Evolutionary conservation across 1,140 invertebrate genomes (phyloP).

Genomic region (Nebria ingens): DNA sequence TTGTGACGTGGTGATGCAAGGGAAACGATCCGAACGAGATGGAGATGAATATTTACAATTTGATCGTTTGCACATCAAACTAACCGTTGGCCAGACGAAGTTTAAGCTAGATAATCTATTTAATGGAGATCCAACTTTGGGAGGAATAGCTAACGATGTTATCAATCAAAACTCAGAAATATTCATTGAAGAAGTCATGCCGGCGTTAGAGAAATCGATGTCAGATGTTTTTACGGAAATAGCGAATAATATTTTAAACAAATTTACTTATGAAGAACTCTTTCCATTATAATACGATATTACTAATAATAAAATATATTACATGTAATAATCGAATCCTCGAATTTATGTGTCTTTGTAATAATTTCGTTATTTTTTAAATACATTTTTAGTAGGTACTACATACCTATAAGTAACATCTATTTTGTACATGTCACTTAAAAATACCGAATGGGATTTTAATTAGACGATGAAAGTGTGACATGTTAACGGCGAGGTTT

Average conservation of each 20-base stretch:
- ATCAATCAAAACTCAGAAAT: slow-evolving; percentile 47
- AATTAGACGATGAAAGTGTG: too few relatives aligned
- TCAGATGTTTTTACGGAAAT: slow-evolving; percentile 54
- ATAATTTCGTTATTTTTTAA: too few relatives aligned
- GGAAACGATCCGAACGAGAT: slow-evolving; percentile 37
- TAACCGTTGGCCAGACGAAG: slow-evolving; percentile 40
- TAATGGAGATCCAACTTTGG: slow-evolving; percentile 43
- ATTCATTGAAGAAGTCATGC: slow-evolving; percentile 52
- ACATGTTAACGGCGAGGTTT: too few relatives aligned
- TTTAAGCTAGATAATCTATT: slow-evolving; percentile 51
- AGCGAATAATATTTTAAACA: slow-evolving; percentile 54
- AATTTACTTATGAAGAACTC: slow-evolving; percentile 57
- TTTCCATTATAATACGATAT: slow-evolving; percentile 44
- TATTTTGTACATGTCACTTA: too few relatives aligned
- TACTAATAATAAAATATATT: too few relatives aligned
- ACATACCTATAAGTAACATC: too few relatives aligned
- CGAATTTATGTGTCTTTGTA: too few relatives aligned
- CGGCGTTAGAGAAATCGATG: slow-evolving; percentile 48
- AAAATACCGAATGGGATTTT: too few relatives aligned
- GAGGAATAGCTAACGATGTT: slow-evolving; percentile 36
- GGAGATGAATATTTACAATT: slow-evolving; percentile 45
- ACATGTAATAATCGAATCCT: too few relatives aligned
- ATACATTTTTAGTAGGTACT: too few relatives aligned
- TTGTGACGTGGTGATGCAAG: slow-evolving; percentile 44
- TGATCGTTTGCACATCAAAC: slow-evolving; percentile 42